phyloP scores from a whole-genome alignment of 2,888 invertebrate genomes.

The Amaurobius ferox region DNA sequence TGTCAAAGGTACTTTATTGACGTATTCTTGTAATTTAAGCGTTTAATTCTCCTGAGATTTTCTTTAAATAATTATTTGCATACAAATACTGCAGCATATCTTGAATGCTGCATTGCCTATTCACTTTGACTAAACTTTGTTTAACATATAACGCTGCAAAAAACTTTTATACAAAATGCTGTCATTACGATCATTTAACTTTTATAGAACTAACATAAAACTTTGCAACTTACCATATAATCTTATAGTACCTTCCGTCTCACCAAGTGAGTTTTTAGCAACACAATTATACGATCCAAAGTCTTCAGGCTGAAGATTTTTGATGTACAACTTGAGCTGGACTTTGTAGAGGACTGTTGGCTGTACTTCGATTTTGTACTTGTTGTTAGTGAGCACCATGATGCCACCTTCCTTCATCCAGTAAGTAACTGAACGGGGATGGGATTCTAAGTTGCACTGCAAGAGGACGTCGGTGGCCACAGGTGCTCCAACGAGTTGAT shows the following conservation, averaged over 20 bases:
- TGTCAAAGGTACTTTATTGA: too few species aligned
- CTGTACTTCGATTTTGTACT: conserved; percentile 81
- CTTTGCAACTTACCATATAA: conserved; percentile 82
- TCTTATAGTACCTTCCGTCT: conserved; percentile 94
- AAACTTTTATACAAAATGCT: too few species aligned
- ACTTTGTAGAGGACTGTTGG: conserved; percentile 85
- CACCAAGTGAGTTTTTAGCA: conserved; percentile 94
- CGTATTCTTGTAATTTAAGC: too few species aligned
- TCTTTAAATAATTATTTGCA: too few species aligned
- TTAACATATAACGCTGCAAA: too few species aligned
- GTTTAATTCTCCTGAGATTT: too few species aligned
- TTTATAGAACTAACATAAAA: too few species aligned
- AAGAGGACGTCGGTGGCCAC: conserved; percentile 92
- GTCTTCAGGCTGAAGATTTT: conserved; percentile 87
- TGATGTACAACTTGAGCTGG: conserved; percentile 91
- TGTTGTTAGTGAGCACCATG: conserved; percentile 91
- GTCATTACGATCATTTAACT: too few species aligned
- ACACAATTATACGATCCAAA: conserved; percentile 95
- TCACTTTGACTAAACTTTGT: too few species aligned
- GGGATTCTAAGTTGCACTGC: conserved; percentile 94
- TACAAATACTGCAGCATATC: too few species aligned
- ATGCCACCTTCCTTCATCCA: conserved; percentile 85
- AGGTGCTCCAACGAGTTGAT: conserved; percentile 94
- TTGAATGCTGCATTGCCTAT: too few species aligned
- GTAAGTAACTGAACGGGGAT: conserved; percentile 93